These are phyloP conservation scores for Bombus picipes DNA, from an alignment of 1,140 invertebrate genomes.

Conservation along the genomic window DNA sequence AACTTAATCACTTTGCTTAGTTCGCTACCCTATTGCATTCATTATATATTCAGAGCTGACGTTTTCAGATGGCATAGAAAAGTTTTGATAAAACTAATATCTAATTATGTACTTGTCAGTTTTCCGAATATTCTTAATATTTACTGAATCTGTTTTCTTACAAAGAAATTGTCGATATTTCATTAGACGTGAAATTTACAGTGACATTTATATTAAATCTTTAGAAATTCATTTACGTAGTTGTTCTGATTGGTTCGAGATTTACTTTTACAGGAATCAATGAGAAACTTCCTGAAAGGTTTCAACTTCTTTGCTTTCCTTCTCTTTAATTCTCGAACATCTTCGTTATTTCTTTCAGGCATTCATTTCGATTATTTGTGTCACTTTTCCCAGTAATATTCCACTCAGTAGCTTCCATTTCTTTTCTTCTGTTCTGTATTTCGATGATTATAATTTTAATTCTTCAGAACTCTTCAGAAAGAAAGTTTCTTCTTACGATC, in stretches of 20 bases:
- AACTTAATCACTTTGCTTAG: not conserved
- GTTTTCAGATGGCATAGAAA: not conserved
- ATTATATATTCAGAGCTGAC: not conserved
- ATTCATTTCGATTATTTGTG: not conserved
- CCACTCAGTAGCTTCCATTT: slow-evolving; percentile 47
- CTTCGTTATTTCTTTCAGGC: not conserved
- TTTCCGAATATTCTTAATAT: not conserved
- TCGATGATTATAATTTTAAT: not conserved
- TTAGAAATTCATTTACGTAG: too few relatives aligned
- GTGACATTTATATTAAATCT: too few relatives aligned
- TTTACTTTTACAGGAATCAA: not conserved
- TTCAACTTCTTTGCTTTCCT: not conserved
- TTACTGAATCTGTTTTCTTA: too few relatives aligned
- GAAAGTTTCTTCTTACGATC: too few relatives aligned
- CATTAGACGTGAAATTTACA: too few relatives aligned
- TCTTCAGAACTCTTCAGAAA: too few relatives aligned
- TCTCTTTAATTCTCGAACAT: not conserved
- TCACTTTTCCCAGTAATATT: not conserved
- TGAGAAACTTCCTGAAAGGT: not conserved
- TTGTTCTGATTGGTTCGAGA: too few relatives aligned
- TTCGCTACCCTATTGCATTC: not conserved
- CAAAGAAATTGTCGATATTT: too few relatives aligned
- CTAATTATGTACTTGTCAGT: not conserved
- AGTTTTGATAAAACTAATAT: too few relatives aligned
- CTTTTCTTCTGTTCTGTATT: not conserved